Percentiles rank a stretch among this genome's conserved stretches.
Evolutionary conservation across 2,888 invertebrate species (phyloP).

Genomic region (Alsophila aescularia): DNA sequence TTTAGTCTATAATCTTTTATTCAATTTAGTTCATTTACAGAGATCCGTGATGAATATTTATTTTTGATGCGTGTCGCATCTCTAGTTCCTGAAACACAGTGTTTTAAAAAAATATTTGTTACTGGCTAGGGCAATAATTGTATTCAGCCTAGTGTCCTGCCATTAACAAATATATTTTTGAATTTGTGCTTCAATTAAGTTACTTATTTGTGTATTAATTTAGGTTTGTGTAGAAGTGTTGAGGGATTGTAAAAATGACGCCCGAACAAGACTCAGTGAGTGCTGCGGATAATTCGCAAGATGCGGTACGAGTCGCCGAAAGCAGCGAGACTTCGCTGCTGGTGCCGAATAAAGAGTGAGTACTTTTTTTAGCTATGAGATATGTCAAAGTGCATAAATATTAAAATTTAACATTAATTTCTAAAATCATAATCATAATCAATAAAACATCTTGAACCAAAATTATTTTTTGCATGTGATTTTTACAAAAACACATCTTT

Average conservation of each 20-base stretch:
- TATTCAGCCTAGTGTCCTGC: constrained; percentile 20
- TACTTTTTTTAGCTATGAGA: constrained; percentile 8
- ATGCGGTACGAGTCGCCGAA: constrained; percentile 41
- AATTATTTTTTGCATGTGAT: too few relatives aligned
- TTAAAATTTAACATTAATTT: too few relatives aligned
- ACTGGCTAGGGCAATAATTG: constrained; percentile 27
- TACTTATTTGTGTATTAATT: constrained; percentile 33
- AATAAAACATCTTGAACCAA: too few relatives aligned
- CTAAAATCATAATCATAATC: too few relatives aligned
- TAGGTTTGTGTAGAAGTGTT: constrained; percentile 44
- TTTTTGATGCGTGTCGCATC: constrained; percentile 14
- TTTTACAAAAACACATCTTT: too few relatives aligned
- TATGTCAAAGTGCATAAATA: too few relatives aligned
- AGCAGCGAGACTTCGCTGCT: constrained; percentile 31
- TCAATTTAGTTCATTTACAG: constrained; percentile 14
- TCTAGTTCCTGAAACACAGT: constrained; percentile 29
- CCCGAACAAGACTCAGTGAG: constrained; percentile 60
- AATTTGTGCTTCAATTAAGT: too few relatives aligned
- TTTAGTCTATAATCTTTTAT: constrained; percentile 25
- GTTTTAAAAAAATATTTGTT: constrained; percentile 39
- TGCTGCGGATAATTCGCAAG: constrained; percentile 51
- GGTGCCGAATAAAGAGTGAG: constrained; percentile 39
- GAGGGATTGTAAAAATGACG: constrained; percentile 55
- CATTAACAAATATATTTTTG: constrained; percentile 34
- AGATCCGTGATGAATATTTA: background rate